Evolutionary conservation across 2,888 invertebrate genomes (phyloP).

Genomic region (Coenonympha glycerion): DNA sequence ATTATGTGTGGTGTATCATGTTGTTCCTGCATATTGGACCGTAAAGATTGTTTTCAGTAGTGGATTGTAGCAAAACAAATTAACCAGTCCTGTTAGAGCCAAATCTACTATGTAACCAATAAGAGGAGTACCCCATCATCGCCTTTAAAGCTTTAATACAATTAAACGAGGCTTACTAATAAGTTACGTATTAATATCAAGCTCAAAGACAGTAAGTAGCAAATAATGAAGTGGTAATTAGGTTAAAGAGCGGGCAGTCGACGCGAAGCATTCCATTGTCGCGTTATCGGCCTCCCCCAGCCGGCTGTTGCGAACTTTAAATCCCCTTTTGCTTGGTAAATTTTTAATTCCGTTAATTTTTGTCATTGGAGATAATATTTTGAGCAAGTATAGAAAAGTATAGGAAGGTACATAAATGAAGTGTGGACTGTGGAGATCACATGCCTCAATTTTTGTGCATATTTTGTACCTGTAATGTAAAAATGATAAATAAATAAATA

Average conservation of each 20-base stretch:
- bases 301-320: conserved; percentile 56
- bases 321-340: conserved; percentile 60
- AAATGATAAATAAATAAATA: too few species aligned
- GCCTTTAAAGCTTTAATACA: not conserved
- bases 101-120: too few species aligned
- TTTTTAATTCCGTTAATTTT: conserved; percentile 60
- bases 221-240: conserved; percentile 52
- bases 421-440: too few species aligned
- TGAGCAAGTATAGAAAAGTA: not conserved
- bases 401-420: too few species aligned
- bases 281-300: conserved; percentile 64
- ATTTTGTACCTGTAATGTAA: too few species aligned
- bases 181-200: conserved; percentile 15
- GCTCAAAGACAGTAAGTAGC: conserved; percentile 38
- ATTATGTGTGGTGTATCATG: too few species aligned
- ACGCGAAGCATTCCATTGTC: conserved; percentile 64
- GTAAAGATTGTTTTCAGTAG: too few species aligned
- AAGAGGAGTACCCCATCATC: too few species aligned
- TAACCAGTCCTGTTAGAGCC: too few species aligned
- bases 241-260: conserved; percentile 48
- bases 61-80: too few species aligned
- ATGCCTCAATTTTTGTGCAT: too few species aligned
- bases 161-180: conserved; percentile 1
- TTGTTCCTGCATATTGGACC: too few species aligned
- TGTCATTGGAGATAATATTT: conserved; percentile 27